phyloP scores from a whole-genome alignment of 2,113 vertebrate genomes.

The Perca flavescens region DNA sequence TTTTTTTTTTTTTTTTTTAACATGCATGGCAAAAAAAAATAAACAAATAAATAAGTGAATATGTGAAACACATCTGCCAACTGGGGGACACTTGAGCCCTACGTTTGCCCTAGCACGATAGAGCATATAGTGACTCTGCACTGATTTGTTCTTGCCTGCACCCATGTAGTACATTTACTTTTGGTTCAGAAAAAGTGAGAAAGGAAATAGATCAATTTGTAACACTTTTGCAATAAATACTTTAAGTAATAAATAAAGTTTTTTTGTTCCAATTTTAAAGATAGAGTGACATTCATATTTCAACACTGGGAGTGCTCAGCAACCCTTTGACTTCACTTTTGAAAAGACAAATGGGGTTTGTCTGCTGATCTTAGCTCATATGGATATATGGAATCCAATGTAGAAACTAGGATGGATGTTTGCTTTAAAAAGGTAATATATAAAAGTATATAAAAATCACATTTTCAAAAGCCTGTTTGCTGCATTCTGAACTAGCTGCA shows the following conservation, averaged over 20 bases:
- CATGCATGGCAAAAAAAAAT: neutral
- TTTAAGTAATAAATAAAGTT: neutral
- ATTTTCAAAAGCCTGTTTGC: neutral
- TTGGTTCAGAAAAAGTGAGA: neutral
- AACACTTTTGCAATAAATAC: neutral
- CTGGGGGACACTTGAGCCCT: neutral
- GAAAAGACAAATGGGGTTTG: neutral
- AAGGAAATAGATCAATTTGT: neutral
- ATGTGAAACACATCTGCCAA: neutral
- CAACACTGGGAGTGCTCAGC: neutral
- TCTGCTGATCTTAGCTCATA: slow-evolving; percentile 1
- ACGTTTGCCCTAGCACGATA: neutral
- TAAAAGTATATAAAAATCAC: neutral
- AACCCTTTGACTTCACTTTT: neutral
- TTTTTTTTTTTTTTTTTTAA: neutral
- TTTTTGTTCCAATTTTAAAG: neutral
- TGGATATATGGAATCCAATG: neutral
- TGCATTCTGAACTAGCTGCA: neutral
- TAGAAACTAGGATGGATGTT: neutral
- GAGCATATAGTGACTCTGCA: neutral
- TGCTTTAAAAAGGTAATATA: neutral
- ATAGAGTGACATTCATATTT: neutral
- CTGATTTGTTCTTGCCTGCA: neutral
- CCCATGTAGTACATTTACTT: neutral
- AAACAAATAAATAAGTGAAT: neutral